A percentile compares a stretch with the other conserved stretches of the same genome.
These are phyloP conservation scores for Apis cerana DNA, from an alignment of 1,140 invertebrate genomes.

Conservation along the genomic window DNA sequence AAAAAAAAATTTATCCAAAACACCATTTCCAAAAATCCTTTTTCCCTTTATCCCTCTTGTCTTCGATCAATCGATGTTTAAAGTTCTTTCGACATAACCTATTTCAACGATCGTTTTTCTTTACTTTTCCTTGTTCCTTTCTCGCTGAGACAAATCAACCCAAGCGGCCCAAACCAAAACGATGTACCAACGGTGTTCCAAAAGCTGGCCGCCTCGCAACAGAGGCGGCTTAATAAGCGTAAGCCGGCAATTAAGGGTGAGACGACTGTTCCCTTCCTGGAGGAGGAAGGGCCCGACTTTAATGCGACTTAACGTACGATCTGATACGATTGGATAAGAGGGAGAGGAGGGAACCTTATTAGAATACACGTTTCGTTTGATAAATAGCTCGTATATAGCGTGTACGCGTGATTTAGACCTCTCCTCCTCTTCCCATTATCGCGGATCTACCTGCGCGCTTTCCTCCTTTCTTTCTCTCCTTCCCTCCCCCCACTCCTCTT, in stretches of 20 bases:
- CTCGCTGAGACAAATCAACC: not conserved
- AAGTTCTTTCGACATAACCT: no score
- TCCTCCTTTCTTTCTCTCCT: no score
- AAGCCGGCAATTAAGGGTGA: conserved; percentile 28
- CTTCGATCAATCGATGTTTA: no score
- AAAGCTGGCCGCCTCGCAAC: not conserved
- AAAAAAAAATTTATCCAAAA: no score
- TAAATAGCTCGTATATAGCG: conserved; percentile 25
- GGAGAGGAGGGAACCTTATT: conserved; percentile 17
- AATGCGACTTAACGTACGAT: conserved; percentile 48
- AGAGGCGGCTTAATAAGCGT: conserved; percentile 15
- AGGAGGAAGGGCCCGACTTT: conserved; percentile 1
- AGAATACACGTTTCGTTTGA: conserved; percentile 43
- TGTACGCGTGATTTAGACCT: conserved; percentile 37
- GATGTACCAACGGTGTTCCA: no score
- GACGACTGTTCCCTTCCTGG: not conserved
- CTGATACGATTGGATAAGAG: conserved; percentile 15
- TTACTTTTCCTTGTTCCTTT: not conserved
- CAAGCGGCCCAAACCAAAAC: not conserved
- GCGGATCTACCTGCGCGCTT: conserved; percentile 28
- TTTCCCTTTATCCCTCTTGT: no score
- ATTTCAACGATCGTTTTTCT: not conserved
- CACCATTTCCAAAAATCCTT: no score
- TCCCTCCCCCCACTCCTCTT: not conserved
- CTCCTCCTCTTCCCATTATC: conserved; percentile 39